Base-by-base conservation (phyloP, 2,888 invertebrate genomes). In the Xylocampa areola region DNA sequence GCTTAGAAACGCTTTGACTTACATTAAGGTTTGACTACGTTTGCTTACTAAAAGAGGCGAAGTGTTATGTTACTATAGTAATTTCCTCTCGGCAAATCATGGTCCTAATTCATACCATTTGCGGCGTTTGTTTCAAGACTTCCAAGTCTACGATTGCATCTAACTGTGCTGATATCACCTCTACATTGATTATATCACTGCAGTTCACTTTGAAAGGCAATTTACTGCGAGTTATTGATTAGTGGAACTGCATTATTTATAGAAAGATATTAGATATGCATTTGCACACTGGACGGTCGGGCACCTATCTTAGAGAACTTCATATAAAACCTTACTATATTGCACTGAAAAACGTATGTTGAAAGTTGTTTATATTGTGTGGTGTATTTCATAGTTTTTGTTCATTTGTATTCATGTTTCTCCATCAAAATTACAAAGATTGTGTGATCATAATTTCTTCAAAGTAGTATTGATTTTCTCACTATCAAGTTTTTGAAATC, bases 281-380 rank as follows among this genome's bases (percentile, higher is more conserved):
- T 32, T 49, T 60, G 45, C 47, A 51, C 54, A 57, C 21, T 61
- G 11, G 3, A 7, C n/a, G n/a, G n/a, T n/a, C n/a, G n/a, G n/a
- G n/a, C 36, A 32, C 61, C 10, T 10, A 21, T 2, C 4, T n/a
- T 8, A 0, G 7, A 16, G 1, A 25, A 8, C 2, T 55, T 29
- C 10, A 1, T 5, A 14, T 5, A 19, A 16, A 27, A 27, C 0
- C 1, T n/a, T 3, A 23, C 5, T 3, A 4, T 16, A 10, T 7
- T 16, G 3, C 5, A 2, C 11, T 19, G 2, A 5, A 14, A 2
- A 10, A 30, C 10, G 11, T 25, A 25, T 2, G 14, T 19, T 13
- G 0, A 0, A 25, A 1, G 2, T 8, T 5, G 4, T 5, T 23
- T 8, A 8, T 8, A 21, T 21, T 6, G 21, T 25, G 8, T 10